Percentiles rank a stretch among this genome's conserved stretches.
These are phyloP conservation scores for Drosophila sulfurigaster DNA, from an alignment of 1,140 invertebrate species.

Conservation along the genomic window DNA sequence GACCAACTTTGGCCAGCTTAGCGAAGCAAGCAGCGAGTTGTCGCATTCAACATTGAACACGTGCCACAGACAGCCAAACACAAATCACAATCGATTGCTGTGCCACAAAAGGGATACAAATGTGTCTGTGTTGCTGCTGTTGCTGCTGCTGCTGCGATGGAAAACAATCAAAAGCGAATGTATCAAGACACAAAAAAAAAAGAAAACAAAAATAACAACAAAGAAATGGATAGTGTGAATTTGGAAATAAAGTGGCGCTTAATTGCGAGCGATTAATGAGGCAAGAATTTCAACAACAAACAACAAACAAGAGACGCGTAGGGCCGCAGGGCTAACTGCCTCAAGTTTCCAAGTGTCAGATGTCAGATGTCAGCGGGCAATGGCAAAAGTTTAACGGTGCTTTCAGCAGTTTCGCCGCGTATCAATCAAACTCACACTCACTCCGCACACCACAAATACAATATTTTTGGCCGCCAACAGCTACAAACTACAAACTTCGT, in stretches of 20 bases:
- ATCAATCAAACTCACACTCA: conserved; percentile 25
- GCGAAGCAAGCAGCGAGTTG: background rate
- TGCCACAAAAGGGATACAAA: conserved; percentile 24
- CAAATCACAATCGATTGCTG: conserved; percentile 37
- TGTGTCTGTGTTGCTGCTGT: background rate
- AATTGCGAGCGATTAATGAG: conserved; percentile 80
- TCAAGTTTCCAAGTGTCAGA: conserved; percentile 23
- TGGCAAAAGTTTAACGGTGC: conserved; percentile 73
- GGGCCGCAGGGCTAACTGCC: conserved; percentile 11
- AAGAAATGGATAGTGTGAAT: conserved; percentile 56
- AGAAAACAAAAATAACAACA: conserved; percentile 27
- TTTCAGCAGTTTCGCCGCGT: conserved; percentile 53
- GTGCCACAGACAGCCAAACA: conserved; percentile 42
- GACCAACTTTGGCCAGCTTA: conserved; percentile 39
- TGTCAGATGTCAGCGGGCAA: conserved; percentile 63
- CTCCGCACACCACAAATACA: background rate
- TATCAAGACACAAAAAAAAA: conserved; percentile 17
- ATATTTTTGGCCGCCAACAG: conserved; percentile 17
- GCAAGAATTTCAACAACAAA: conserved; percentile 63
- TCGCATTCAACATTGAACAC: conserved; percentile 28
- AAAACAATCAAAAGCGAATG: conserved; percentile 31
- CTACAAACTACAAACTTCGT: conserved; percentile 16
- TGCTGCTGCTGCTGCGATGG: conserved; percentile 9
- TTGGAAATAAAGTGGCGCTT: conserved; percentile 75
- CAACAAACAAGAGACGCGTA: no score